These are phyloP conservation scores for Protobothrops flavoviridis DNA, from an alignment of 2,113 vertebrate species.

Conservation along the genomic window DNA sequence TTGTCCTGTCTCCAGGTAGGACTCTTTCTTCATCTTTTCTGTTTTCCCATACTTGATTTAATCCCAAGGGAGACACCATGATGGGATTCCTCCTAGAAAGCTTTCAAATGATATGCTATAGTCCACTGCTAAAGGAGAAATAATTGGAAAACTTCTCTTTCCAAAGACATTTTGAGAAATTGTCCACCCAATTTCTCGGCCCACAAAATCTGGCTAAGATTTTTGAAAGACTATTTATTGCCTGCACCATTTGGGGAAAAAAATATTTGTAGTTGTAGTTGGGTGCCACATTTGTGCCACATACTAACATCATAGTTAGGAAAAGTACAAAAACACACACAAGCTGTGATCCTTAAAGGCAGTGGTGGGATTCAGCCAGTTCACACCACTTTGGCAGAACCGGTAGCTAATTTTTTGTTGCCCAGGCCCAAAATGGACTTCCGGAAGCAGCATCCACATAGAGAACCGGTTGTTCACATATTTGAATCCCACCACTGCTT, in stretches of 20 bases:
- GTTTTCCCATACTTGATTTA: background rate
- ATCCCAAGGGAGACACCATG: background rate
- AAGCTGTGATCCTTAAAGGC: background rate
- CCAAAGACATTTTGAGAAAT: background rate
- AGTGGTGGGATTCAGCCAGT: too few relatives aligned
- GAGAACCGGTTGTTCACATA: too few relatives aligned
- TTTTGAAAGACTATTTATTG: background rate
- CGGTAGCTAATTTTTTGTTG: too few relatives aligned
- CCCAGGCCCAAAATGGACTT: too few relatives aligned
- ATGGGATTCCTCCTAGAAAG: background rate
- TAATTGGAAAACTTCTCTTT: too few relatives aligned
- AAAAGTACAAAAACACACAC: background rate
- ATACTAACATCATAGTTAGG: background rate
- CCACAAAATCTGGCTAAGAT: background rate
- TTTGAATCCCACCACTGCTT: too few relatives aligned
- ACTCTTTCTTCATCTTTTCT: background rate
- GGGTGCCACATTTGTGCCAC: background rate
- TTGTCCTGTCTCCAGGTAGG: background rate
- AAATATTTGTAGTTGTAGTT: background rate
- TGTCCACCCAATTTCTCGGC: background rate
- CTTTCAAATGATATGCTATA: background rate
- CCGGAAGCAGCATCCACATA: too few relatives aligned
- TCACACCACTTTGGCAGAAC: too few relatives aligned
- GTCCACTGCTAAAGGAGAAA: background rate
- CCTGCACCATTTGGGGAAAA: background rate